A percentile compares a stretch with the other conserved stretches of the same genome.
phyloP scores from a whole-genome alignment of 2,797 vertebrate species.

The Fratercula arctica region DNA sequence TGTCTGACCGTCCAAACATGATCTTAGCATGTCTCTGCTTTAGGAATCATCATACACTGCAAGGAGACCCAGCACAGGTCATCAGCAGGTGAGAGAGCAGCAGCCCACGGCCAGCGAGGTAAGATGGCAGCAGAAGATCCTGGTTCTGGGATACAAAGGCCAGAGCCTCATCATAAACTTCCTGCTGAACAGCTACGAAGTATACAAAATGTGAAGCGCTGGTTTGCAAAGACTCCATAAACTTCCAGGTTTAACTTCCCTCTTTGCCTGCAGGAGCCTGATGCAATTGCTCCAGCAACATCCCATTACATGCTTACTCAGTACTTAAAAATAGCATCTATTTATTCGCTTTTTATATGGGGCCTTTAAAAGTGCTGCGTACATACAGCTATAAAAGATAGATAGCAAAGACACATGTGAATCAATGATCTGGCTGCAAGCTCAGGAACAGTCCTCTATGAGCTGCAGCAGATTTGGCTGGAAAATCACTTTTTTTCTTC shows the following conservation, averaged over 20 bases:
- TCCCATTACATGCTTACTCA: neutral
- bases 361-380: neutral
- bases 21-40: neutral
- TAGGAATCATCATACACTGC: neutral
- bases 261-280: neutral
- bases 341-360: neutral
- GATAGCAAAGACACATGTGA: neutral
- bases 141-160: neutral
- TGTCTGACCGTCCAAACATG: fast-evolving
- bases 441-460: neutral
- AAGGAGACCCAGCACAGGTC: neutral
- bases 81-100: neutral
- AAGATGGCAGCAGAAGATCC: neutral
- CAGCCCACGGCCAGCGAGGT: neutral
- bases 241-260: neutral
- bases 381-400: neutral
- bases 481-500: neutral
- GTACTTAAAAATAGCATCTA: neutral
- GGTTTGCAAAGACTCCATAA: neutral
- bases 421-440: neutral
- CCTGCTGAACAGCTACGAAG: neutral
- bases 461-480: neutral
- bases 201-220: neutral
- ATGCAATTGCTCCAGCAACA: neutral
- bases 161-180: neutral